Evolutionary conservation across 2,113 vertebrate species (phyloP).

Genomic region (Corythornis cristatus): DNA sequence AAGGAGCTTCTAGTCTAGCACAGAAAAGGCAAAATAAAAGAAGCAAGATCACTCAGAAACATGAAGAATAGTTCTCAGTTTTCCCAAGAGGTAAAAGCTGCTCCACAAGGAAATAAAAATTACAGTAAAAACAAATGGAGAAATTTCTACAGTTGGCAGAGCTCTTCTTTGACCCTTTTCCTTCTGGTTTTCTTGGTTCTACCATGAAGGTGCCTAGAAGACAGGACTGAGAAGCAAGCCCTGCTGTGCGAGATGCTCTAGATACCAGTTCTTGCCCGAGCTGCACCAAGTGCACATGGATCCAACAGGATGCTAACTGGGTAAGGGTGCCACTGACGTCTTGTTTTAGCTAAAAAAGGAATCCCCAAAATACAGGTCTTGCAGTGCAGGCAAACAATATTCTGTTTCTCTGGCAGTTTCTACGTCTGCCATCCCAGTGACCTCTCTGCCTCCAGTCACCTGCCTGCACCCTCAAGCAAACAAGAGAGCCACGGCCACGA

Average conservation of each 20-base stretch:
- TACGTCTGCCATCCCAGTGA: background rate
- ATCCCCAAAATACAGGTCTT: background rate
- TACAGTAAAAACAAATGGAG: background rate
- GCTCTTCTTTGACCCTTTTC: background rate
- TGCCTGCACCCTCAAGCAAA: background rate
- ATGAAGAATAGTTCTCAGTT: background rate
- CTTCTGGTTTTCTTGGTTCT: background rate
- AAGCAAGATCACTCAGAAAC: background rate
- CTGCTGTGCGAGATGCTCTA: background rate
- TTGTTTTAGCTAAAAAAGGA: background rate
- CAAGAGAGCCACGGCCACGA: background rate
- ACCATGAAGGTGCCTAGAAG: background rate
- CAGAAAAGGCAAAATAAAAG: background rate
- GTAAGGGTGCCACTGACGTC: background rate
- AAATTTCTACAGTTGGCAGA: background rate
- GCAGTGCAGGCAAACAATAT: background rate
- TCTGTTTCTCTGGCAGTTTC: background rate
- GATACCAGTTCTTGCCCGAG: background rate
- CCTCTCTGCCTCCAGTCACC: background rate
- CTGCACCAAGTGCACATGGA: background rate
- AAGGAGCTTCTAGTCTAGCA: background rate
- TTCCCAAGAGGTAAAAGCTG: background rate
- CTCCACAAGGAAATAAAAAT: background rate
- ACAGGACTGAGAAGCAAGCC: background rate
- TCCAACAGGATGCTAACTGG: background rate